A percentile compares a stretch with the other conserved stretches of the same genome.
Conservation (phyloP, 2,113 vertebrate genomes). For the Hippocampus mohnikei region DNA sequence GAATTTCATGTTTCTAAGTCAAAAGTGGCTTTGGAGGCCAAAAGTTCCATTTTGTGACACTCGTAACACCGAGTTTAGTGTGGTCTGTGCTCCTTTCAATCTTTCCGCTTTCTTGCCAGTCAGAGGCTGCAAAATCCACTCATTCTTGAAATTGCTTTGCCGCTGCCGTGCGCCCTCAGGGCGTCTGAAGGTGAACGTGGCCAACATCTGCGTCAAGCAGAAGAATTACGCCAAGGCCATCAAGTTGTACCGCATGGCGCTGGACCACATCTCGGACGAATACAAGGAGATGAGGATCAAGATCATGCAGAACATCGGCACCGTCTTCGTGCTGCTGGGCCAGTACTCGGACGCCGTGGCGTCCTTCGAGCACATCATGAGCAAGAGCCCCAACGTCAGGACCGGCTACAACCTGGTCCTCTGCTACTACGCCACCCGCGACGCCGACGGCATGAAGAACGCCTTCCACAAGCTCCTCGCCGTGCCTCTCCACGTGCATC, state of each 20-base stretch:
- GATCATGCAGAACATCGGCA: conserved; percentile 95
- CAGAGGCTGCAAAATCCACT: background rate
- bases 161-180: conserved; percentile 65
- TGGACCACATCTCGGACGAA: conserved; percentile 89
- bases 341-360: conserved; percentile 89
- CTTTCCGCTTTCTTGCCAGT: background rate
- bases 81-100: background rate
- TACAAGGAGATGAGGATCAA: conserved; percentile 95
- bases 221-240: conserved; percentile 93
- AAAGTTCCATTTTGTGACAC: too few relatives aligned
- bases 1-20: background rate
- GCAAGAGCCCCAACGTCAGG: conserved; percentile 83
- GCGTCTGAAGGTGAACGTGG: conserved; percentile 93
- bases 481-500: conserved; percentile 85
- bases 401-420: conserved; percentile 91
- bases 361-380: conserved; percentile 94
- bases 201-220: conserved; percentile 95
- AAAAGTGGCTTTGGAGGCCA: too few relatives aligned
- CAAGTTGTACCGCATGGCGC: conserved; percentile 97
- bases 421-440: conserved; percentile 88
- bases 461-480: conserved; percentile 90
- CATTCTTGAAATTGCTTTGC: background rate
- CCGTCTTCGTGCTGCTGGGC: conserved; percentile 87
- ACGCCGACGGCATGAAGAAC: conserved; percentile 92
- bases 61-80: background rate